phyloP scores from a whole-genome alignment of 2,113 vertebrate genomes.

The Xiphophorus couchianus region DNA sequence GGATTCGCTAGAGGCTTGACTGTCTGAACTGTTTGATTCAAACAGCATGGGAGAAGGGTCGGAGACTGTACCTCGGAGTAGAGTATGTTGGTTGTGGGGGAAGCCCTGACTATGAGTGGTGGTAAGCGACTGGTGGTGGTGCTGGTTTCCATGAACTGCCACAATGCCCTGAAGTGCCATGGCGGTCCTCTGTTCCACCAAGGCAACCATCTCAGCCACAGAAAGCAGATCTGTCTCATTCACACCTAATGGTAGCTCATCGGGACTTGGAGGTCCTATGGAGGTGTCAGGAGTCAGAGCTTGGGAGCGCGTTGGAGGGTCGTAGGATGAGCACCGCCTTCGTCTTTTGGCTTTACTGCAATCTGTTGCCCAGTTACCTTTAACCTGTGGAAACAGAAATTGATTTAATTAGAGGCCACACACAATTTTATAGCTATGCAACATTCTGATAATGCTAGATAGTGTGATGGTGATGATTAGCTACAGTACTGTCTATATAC shows the following conservation, averaged over 20 bases:
- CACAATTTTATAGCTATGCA: background rate
- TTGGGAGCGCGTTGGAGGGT: slow-evolving; percentile 77
- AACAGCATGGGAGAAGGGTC: slow-evolving; percentile 78
- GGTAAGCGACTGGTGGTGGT: slow-evolving; percentile 26
- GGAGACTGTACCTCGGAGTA: slow-evolving; percentile 64
- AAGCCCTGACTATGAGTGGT: slow-evolving; percentile 49
- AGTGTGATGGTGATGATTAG: too few relatives aligned
- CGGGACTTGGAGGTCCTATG: slow-evolving; percentile 14
- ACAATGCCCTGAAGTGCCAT: slow-evolving; percentile 85
- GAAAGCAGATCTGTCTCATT: slow-evolving; percentile 86
- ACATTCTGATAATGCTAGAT: too few relatives aligned
- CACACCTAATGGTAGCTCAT: slow-evolving; percentile 53
- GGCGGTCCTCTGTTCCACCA: slow-evolving; percentile 89
- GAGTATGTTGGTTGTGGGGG: slow-evolving; percentile 63
- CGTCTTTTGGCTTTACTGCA: slow-evolving; percentile 92
- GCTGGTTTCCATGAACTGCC: slow-evolving; percentile 69
- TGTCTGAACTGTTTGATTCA: slow-evolving; percentile 74
- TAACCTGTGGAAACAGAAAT: slow-evolving; percentile 73
- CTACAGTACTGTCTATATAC: too few relatives aligned
- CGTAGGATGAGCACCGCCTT: slow-evolving; percentile 88
- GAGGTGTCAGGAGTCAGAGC: slow-evolving; percentile 47
- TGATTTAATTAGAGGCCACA: background rate
- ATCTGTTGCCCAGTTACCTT: slow-evolving; percentile 92
- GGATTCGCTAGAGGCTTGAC: slow-evolving; percentile 49
- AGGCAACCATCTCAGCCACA: slow-evolving; percentile 94